These are phyloP conservation scores for Syrrhaptes paradoxus DNA, from an alignment of 2,113 vertebrate species.

Conservation along the genomic window DNA sequence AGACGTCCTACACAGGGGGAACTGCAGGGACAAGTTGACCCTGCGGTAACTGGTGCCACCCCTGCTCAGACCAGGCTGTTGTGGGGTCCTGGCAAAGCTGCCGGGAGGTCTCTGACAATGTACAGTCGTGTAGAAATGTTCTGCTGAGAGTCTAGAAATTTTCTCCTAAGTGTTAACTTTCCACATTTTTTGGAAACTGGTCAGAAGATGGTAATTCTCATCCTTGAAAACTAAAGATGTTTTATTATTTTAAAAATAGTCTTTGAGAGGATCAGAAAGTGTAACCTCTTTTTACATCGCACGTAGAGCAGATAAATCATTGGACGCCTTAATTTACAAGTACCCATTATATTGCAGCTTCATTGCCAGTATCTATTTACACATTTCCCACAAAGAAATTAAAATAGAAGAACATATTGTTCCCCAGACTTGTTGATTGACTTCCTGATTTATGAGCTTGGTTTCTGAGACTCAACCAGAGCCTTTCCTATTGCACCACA, in stretches of 20 bases:
- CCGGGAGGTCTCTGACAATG: not conserved
- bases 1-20: not conserved
- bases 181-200: not conserved
- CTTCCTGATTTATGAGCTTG: constrained; percentile 67
- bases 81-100: not conserved
- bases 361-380: constrained; percentile 61
- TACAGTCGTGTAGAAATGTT: not conserved
- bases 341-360: constrained; percentile 55
- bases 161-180: not conserved
- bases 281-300: not conserved
- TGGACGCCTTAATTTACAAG: constrained; percentile 59
- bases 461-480: constrained; percentile 57
- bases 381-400: constrained; percentile 64
- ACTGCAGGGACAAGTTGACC: not conserved
- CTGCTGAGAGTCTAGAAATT: not conserved
- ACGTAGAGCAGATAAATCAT: constrained; percentile 53
- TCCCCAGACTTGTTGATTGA: constrained; percentile 61
- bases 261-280: constrained; percentile 2
- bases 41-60: no score
- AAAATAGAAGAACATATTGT: constrained; percentile 70
- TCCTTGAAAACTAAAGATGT: constrained; percentile 1
- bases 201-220: constrained; percentile 6
- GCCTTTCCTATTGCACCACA: constrained; percentile 50
- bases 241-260: constrained; percentile 36
- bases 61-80: not conserved